These are phyloP conservation scores for Drosophila nr. fundita DNA, from an alignment of 2,888 invertebrate species.

Conservation along the genomic window DNA sequence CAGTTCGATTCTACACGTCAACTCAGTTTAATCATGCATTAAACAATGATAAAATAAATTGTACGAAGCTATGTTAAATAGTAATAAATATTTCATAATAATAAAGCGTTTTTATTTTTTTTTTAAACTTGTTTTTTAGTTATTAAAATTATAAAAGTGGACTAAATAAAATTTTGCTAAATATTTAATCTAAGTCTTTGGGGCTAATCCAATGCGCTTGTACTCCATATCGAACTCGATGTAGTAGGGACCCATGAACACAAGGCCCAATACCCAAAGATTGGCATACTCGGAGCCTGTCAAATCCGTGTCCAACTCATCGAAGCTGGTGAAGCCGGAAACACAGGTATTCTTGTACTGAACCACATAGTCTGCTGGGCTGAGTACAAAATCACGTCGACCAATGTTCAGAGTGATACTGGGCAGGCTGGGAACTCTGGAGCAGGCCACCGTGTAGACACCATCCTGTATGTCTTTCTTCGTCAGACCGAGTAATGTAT, in stretches of 20 bases:
- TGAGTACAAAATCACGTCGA: constrained; percentile 90
- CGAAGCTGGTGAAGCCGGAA: constrained; percentile 95
- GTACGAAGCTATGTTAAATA: neutral
- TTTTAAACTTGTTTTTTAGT: neutral
- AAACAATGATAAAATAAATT: no score
- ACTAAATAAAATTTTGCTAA: neutral
- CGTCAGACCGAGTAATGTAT: constrained; percentile 36
- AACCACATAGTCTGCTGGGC: constrained; percentile 91
- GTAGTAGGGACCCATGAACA: constrained; percentile 97
- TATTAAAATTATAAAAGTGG: neutral
- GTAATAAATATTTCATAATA: neutral
- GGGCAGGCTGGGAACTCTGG: constrained; percentile 90
- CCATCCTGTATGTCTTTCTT: constrained; percentile 86
- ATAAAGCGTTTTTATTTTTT: neutral
- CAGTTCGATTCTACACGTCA: no score
- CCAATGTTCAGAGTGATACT: constrained; percentile 90
- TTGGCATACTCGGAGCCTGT: constrained; percentile 19
- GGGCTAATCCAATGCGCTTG: constrained; percentile 94
- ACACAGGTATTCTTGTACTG: constrained; percentile 90
- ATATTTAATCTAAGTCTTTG: constrained; percentile 66
- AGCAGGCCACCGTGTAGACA: constrained; percentile 92
- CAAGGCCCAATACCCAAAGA: constrained; percentile 98
- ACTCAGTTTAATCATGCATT: no score
- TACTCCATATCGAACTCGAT: constrained; percentile 96
- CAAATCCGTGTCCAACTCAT: constrained; percentile 83